Evolutionary conservation across 2,797 vertebrate genomes (phyloP).

Genomic region (Cuniculus paca): DNA sequence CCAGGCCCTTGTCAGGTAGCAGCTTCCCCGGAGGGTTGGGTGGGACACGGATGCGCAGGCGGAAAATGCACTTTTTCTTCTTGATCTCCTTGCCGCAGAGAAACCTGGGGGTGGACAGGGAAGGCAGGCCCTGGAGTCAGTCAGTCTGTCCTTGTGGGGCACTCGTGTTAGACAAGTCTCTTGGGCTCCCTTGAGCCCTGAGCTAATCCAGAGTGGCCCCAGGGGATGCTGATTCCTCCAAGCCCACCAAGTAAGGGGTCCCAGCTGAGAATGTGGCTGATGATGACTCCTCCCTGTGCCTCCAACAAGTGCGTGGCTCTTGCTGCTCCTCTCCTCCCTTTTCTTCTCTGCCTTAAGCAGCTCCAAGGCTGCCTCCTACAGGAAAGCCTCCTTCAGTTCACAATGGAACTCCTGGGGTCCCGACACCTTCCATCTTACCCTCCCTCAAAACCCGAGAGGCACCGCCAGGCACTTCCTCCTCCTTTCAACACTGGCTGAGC

Average conservation of each 20-base stretch:
- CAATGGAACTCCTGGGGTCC: background rate
- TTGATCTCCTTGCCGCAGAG: slow-evolving; percentile 98
- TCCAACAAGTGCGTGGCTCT: background rate
- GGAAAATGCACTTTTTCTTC: slow-evolving; percentile 98
- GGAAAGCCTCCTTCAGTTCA: background rate
- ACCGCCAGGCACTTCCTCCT: background rate
- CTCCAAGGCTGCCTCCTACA: background rate
- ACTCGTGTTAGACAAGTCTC: background rate
- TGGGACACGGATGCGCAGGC: slow-evolving; percentile 95
- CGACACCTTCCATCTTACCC: background rate
- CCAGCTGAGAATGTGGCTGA: background rate
- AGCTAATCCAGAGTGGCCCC: background rate
- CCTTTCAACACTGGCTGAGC: background rate
- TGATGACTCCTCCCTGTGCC: background rate
- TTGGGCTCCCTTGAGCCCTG: background rate
- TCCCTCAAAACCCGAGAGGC: background rate
- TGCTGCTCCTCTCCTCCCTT: background rate
- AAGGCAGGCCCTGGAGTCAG: background rate
- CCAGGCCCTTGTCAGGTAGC: slow-evolving; percentile 92
- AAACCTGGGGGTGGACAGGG: slow-evolving; percentile 89
- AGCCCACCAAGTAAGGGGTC: background rate
- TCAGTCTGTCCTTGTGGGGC: background rate
- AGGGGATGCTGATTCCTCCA: background rate
- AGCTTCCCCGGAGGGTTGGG: slow-evolving; percentile 95
- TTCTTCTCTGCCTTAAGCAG: slow-evolving; percentile 24